A percentile compares a stretch with the other conserved stretches of the same genome.
These are phyloP conservation scores for Oceanites oceanicus DNA, from an alignment of 2,113 vertebrate species.

Conservation along the genomic window DNA sequence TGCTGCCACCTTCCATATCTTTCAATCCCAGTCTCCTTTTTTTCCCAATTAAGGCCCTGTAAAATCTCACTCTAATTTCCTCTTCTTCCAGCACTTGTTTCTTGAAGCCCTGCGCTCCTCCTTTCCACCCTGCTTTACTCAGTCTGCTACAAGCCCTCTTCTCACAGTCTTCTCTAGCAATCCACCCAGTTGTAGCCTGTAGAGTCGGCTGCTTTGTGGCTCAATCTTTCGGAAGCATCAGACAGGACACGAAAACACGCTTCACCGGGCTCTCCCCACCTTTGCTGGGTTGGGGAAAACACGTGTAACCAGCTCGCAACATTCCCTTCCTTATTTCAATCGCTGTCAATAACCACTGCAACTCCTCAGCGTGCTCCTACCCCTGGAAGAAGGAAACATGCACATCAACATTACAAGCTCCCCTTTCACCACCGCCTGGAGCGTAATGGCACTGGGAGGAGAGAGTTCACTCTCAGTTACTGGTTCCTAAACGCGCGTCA, in stretches of 20 bases:
- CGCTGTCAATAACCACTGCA: not conserved
- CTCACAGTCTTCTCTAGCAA: not conserved
- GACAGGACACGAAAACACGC: not conserved
- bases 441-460: fast-evolving
- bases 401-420: no score
- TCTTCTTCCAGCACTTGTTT: not conserved
- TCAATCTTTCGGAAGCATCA: not conserved
- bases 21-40: not conserved
- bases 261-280: not conserved
- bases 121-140: not conserved
- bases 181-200: not conserved
- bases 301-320: not conserved
- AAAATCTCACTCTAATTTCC: not conserved
- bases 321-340: not conserved
- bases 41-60: not conserved
- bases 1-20: not conserved
- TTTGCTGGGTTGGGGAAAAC: not conserved
- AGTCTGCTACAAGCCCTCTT: not conserved
- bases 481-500: fast-evolving
- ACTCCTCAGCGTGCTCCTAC: not conserved
- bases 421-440: not conserved
- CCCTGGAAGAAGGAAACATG: not conserved
- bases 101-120: not conserved
- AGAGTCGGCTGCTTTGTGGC: not conserved
- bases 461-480: not conserved